phyloP scores from a whole-genome alignment of 2,888 invertebrate species.

The Caenorhabditis sulstoni region DNA sequence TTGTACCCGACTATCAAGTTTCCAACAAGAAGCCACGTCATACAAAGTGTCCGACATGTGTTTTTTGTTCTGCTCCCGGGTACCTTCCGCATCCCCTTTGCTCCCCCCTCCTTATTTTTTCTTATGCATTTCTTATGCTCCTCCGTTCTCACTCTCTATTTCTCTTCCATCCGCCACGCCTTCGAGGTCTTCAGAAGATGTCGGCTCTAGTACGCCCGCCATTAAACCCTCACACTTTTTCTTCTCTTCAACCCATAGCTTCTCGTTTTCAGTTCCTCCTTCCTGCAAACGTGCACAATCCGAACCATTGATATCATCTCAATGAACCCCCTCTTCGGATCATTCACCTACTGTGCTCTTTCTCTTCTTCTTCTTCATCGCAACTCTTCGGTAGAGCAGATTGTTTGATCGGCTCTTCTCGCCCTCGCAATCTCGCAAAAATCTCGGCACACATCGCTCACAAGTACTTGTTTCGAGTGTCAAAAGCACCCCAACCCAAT shows the following conservation, averaged over 20 bases:
- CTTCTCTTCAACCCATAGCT: too few species aligned
- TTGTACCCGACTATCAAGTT: too few species aligned
- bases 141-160: slow-evolving; percentile 31
- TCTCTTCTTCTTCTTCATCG: background rate
- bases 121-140: slow-evolving; percentile 44
- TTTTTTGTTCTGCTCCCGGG: background rate
- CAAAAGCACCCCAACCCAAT: slow-evolving; percentile 49
- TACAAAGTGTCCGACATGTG: slow-evolving; percentile 20
- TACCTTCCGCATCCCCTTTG: slow-evolving; percentile 14
- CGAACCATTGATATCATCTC: slow-evolving; percentile 40
- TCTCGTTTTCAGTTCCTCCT: too few species aligned
- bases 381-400: slow-evolving; percentile 17
- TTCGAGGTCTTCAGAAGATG: background rate
- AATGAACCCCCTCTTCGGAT: slow-evolving; percentile 43
- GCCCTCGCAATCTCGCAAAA: slow-evolving; percentile 53
- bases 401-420: slow-evolving; percentile 60
- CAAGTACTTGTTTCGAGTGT: slow-evolving; percentile 59
- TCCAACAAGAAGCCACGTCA: too few species aligned
- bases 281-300: too few species aligned
- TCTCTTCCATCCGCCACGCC: background rate
- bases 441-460: slow-evolving; percentile 40
- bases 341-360: background rate
- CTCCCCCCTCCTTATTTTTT: slow-evolving; percentile 2
- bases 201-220: background rate
- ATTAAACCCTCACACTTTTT: background rate